Conservation (phyloP, 2,797 vertebrate genomes). For the Anolis apletophallus region DNA sequence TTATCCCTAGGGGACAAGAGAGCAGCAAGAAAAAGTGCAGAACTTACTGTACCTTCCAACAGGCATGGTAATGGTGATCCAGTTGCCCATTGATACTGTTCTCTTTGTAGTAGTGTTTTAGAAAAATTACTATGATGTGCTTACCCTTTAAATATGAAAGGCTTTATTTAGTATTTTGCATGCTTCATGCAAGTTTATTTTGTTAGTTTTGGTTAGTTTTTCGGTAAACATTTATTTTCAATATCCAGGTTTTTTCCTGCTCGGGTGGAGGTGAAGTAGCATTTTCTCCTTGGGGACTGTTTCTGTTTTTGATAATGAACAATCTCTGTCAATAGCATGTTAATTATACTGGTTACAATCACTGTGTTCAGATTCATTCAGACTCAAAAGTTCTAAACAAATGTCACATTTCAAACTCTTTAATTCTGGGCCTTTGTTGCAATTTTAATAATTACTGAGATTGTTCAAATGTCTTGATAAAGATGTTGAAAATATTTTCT, state of each 20-base stretch:
- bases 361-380: constrained; percentile 45
- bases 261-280: background rate
- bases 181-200: background rate
- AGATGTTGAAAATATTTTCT: background rate
- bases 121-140: too few relatives aligned
- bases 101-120: too few relatives aligned
- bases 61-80: too few relatives aligned
- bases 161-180: background rate
- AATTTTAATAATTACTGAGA: constrained; percentile 48
- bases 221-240: background rate
- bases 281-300: constrained; percentile 36
- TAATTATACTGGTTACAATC: constrained; percentile 53
- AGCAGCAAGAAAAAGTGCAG: too few relatives aligned
- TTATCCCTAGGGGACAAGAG: too few relatives aligned
- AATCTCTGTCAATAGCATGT: constrained; percentile 25
- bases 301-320: constrained; percentile 36
- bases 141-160: rapidly evolving
- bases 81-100: too few relatives aligned
- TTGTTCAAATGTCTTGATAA: constrained; percentile 25
- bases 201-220: background rate
- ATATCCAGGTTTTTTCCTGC: background rate
- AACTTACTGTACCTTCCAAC: too few relatives aligned
- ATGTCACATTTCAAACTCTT: constrained; percentile 50
- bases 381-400: constrained; percentile 58
- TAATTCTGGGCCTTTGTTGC: constrained; percentile 28